phyloP scores from a whole-genome alignment of 2,113 vertebrate species.

The Heterotilapia buettikoferi region DNA sequence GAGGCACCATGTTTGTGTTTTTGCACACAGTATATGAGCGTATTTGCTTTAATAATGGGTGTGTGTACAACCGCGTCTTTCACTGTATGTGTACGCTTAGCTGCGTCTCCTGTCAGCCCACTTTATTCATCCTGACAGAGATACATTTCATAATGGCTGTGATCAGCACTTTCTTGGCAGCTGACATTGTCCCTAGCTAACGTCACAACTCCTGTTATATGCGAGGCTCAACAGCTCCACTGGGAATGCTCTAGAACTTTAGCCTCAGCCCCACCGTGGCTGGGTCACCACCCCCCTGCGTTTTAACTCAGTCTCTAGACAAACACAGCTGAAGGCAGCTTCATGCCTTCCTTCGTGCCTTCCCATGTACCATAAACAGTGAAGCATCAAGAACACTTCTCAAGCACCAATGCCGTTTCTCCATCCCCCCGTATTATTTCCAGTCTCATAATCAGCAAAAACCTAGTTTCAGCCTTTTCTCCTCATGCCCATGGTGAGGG shows the following conservation, averaged over 20 bases:
- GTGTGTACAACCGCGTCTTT: neutral
- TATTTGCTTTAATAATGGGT: slow-evolving; percentile 17
- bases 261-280: neutral
- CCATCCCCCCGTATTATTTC: slow-evolving; percentile 3
- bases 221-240: neutral
- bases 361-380: neutral
- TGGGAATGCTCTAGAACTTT: slow-evolving; percentile 20
- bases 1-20: slow-evolving; percentile 5
- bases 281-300: neutral
- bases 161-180: slow-evolving; percentile 55
- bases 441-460: slow-evolving; percentile 14
- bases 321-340: neutral
- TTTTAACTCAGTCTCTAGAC: slow-evolving; percentile 1
- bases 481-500: neutral
- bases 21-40: neutral
- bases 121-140: slow-evolving; percentile 48
- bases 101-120: slow-evolving; percentile 24
- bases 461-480: neutral
- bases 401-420: neutral
- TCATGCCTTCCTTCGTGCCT: neutral
- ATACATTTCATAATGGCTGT: slow-evolving; percentile 44
- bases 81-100: slow-evolving; percentile 7
- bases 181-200: slow-evolving; percentile 38
- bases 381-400: slow-evolving; percentile 6
- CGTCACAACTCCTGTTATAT: slow-evolving; percentile 23